Evolutionary conservation across 2,797 vertebrate species (phyloP).

Genomic region (Mormyrus hasselquistii): DNA sequence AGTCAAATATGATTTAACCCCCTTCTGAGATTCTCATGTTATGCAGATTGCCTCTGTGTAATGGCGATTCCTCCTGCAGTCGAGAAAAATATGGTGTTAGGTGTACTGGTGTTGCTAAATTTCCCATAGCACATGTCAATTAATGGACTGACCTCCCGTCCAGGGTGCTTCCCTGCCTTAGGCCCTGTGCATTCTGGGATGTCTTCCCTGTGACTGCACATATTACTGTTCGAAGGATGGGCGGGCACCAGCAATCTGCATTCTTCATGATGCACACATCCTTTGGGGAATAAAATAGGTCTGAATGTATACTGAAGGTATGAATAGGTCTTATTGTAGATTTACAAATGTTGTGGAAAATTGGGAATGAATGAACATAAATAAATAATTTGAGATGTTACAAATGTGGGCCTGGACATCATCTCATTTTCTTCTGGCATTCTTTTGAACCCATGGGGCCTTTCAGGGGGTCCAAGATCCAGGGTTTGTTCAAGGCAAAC

Average conservation of each 20-base stretch:
- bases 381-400: background rate
- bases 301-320: too few relatives aligned
- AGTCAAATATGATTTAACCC: too few relatives aligned
- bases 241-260: background rate
- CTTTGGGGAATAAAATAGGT: background rate
- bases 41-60: background rate
- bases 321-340: background rate
- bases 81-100: background rate
- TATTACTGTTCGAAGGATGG: background rate
- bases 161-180: background rate
- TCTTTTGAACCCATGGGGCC: background rate
- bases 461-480: background rate
- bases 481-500: conserved; percentile 14
- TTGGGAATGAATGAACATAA: background rate
- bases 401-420: background rate
- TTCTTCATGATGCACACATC: background rate
- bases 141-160: background rate
- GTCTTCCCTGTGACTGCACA: background rate
- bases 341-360: background rate
- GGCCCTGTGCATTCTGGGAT: background rate
- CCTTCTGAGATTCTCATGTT: background rate
- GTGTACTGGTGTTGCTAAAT: background rate
- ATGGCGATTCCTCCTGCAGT: background rate
- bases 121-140: background rate
- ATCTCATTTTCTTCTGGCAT: background rate